phyloP scores from a whole-genome alignment of 2,113 vertebrate genomes.

The Charadrius vociferus region DNA sequence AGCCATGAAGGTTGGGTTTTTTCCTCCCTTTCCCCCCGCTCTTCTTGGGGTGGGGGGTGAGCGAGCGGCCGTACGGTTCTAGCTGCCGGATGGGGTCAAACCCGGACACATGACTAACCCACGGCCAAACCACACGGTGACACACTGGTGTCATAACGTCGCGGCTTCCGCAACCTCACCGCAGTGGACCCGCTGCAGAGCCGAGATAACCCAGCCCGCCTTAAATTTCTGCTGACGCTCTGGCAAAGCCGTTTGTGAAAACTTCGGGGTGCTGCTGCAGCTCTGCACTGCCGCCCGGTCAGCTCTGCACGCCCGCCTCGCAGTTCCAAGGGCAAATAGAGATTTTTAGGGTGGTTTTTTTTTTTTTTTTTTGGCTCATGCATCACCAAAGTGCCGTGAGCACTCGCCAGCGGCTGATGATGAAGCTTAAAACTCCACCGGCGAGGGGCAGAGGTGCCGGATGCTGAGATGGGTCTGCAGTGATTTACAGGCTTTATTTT shows the following conservation, averaged over 20 bases:
- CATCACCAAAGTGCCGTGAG: neutral
- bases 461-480: neutral
- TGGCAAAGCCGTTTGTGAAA: neutral
- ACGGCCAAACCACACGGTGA: neutral
- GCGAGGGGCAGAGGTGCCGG: fast-evolving
- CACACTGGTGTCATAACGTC: fast-evolving
- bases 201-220: neutral
- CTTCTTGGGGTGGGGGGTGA: too few species aligned
- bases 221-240: neutral
- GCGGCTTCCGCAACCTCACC: neutral
- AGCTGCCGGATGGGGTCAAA: neutral
- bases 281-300: neutral
- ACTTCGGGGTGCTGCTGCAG: neutral
- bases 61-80: too few species aligned
- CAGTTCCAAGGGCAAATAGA: neutral
- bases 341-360: too few species aligned
- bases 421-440: neutral
- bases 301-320: neutral
- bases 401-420: neutral
- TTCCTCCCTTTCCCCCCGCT: neutral
- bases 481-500: neutral
- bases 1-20: neutral
- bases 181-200: neutral
- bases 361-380: neutral
- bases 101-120: too few species aligned